Evolutionary conservation across 2,797 vertebrate genomes (phyloP), one percentile per base, ranked within the genome.

Genomic region (Ctenosaura bakeri): DNA sequence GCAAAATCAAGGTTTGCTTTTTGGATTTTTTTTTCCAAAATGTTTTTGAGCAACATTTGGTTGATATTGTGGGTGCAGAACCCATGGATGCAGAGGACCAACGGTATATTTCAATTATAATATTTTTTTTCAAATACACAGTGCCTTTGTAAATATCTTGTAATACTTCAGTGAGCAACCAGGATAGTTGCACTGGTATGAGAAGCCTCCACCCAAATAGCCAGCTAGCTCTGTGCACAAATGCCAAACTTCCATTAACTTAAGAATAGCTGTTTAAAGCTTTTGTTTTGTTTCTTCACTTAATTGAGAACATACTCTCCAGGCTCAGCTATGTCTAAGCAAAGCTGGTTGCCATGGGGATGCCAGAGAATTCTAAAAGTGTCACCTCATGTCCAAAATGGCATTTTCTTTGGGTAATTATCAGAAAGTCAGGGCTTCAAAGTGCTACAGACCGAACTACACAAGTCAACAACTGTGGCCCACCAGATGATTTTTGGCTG

Each of bases 321-420:
- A 56, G 79, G 77, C 90, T 73, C 83, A 42, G 0, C 92, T 92
- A 83, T 62, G 77, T 86, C 95, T 94, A 94, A 97, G 94, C 0
- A 20, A 95, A 95, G 22, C 85, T 38, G 0, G 96, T 97, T 96
- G 52, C 97, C 92, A 93, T 96, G 94, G 97, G 86, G 91, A 97
- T 91, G 46, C 81, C 0, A 0, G 81, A 87, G 82, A 86, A 88
- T 89, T 89, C 92, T 95, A 95, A 96, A 94, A 91, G 22, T 0
- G 38, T 96, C 86, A 66, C 29, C 64, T 50, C 88, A 74, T 94
- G 88, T 93, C 95, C 96, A 80, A 94, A 96, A 92, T 92, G 81
- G 0, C 42, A 22, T 42, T 83, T 26, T 86, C 7, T 88, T 80
- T 90, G 89, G 91, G 32, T 89, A 85, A 89, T 91, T 29, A 13